These are phyloP conservation scores for Rhyacophila brunnea DNA, from an alignment of 1,140 invertebrate species.

Conservation along the genomic window DNA sequence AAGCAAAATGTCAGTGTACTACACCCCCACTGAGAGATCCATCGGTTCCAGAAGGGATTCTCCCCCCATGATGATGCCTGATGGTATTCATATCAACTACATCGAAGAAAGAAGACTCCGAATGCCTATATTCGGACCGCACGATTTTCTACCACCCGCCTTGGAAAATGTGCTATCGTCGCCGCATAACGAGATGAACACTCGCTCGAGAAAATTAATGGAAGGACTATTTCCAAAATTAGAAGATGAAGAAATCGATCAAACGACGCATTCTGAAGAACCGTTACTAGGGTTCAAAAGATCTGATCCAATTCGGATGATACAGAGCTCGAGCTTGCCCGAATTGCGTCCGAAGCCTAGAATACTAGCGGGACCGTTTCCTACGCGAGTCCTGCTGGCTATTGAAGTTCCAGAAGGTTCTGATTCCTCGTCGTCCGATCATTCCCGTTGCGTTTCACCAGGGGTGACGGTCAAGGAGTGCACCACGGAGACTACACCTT, in stretches of 20 bases:
- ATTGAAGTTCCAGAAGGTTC: slow-evolving; percentile 42
- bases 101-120: slow-evolving; percentile 53
- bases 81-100: slow-evolving; percentile 62
- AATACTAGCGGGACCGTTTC: slow-evolving; percentile 19
- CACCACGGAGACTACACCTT: slow-evolving; percentile 38
- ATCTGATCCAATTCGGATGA: slow-evolving; percentile 43
- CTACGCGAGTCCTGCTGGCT: slow-evolving; percentile 43
- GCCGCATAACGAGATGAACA: slow-evolving; percentile 19
- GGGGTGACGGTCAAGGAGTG: slow-evolving; percentile 9
- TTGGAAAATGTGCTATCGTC: slow-evolving; percentile 32
- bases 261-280: slow-evolving; percentile 46
- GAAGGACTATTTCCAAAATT: slow-evolving; percentile 9
- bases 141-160: slow-evolving; percentile 41
- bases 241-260: slow-evolving; percentile 36
- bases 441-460: slow-evolving; percentile 10
- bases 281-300: slow-evolving; percentile 46
- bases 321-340: slow-evolving; percentile 54
- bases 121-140: slow-evolving; percentile 32
- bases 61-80: slow-evolving; percentile 42
- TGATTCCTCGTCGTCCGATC: slow-evolving; percentile 36
- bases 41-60: slow-evolving; percentile 47
- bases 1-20: slow-evolving; percentile 72
- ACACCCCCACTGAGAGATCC: slow-evolving; percentile 71
- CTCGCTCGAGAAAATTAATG: slow-evolving; percentile 16
- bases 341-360: slow-evolving; percentile 46